Evolutionary conservation across 2,888 invertebrate species (phyloP).

Genomic region (Drosophila monieri): DNA sequence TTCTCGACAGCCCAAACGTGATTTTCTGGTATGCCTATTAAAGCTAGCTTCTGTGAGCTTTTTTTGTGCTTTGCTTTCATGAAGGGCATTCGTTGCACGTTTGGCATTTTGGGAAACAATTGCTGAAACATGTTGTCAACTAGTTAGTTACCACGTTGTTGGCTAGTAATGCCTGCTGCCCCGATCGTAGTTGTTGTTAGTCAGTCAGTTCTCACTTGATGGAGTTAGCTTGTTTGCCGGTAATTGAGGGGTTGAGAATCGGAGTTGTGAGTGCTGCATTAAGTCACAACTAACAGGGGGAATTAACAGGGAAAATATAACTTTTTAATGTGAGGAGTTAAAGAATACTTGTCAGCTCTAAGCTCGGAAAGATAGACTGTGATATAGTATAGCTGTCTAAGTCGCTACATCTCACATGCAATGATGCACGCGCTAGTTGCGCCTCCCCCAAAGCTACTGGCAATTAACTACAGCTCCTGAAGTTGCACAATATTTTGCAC

Average conservation of each 20-base stretch:
- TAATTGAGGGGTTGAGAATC: constrained; percentile 33
- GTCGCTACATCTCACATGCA: background rate
- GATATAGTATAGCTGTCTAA: no score
- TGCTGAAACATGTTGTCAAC: constrained; percentile 77
- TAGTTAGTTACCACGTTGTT: constrained; percentile 67
- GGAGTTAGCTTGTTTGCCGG: constrained; percentile 38
- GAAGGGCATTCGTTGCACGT: constrained; percentile 64
- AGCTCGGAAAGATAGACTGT: no score
- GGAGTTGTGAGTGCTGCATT: constrained; percentile 1
- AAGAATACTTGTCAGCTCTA: background rate
- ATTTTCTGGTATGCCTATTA: constrained; percentile 69
- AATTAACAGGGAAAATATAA: no score
- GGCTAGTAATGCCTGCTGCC: constrained; percentile 11
- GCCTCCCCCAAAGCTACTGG: background rate
- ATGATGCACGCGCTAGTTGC: background rate
- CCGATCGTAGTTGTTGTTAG: constrained; percentile 31
- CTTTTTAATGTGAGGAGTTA: no score
- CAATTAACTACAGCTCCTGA: constrained; percentile 17
- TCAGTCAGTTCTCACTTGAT: constrained; percentile 27
- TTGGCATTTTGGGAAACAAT: constrained; percentile 73
- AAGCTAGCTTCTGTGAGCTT: constrained; percentile 33
- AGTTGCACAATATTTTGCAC: constrained; percentile 37
- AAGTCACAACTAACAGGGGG: no score
- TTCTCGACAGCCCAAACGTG: constrained; percentile 73
- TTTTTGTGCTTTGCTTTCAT: constrained; percentile 8